Evolutionary conservation across 1,140 invertebrate genomes (phyloP).

Genomic region (Penaeus indicus): DNA sequence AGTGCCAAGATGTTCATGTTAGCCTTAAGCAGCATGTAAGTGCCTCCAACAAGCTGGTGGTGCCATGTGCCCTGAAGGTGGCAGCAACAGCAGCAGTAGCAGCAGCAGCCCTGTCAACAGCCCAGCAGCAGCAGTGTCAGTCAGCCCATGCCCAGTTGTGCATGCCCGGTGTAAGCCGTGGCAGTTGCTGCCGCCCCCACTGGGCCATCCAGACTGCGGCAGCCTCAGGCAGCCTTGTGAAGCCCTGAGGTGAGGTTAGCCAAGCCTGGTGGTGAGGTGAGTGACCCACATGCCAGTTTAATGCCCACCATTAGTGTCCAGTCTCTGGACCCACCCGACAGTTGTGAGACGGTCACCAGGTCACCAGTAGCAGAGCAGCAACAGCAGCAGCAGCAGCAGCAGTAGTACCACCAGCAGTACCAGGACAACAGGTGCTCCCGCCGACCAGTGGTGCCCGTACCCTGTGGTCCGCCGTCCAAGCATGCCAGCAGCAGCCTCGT

Average conservation of each 20-base stretch:
- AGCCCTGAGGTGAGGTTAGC: slow-evolving; percentile 56
- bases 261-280: slow-evolving; percentile 59
- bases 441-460: slow-evolving; percentile 41
- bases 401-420: slow-evolving; percentile 40
- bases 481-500: slow-evolving; percentile 50
- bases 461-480: slow-evolving; percentile 42
- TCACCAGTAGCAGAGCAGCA: slow-evolving; percentile 42
- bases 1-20: slow-evolving; percentile 35
- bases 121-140: slow-evolving; percentile 50
- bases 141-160: slow-evolving; percentile 54
- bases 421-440: slow-evolving; percentile 23
- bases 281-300: slow-evolving; percentile 58
- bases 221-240: slow-evolving; percentile 50
- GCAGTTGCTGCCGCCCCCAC: slow-evolving; percentile 35
- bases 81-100: slow-evolving; percentile 54
- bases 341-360: slow-evolving; percentile 31
- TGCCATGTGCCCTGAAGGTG: slow-evolving; percentile 44
- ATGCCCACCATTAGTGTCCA: slow-evolving; percentile 53
- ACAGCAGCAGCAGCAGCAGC: slow-evolving; percentile 54
- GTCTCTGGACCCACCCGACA: slow-evolving; percentile 39
- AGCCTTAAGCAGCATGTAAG: slow-evolving; percentile 50
- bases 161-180: slow-evolving; percentile 42
- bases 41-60: slow-evolving; percentile 45
- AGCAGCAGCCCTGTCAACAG: slow-evolving; percentile 15
- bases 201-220: slow-evolving; percentile 39